Evolutionary conservation across 2,888 invertebrate species (phyloP).

Genomic region (Drosophila anomelani): DNA sequence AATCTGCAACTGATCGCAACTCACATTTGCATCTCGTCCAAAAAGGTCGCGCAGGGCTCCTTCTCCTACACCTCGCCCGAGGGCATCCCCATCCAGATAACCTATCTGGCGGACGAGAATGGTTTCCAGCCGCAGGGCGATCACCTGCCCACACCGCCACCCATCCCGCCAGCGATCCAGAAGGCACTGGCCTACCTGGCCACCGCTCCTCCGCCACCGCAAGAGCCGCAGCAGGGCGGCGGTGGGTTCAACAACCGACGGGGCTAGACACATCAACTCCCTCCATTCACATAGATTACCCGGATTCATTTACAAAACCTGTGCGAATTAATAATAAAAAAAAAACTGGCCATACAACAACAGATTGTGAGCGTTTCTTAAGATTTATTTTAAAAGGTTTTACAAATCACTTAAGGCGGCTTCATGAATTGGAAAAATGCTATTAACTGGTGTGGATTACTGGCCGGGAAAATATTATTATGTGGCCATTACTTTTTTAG

Average conservation of each 20-base stretch:
- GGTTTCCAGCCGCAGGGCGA: slow-evolving; percentile 87
- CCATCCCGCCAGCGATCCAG: slow-evolving; percentile 89
- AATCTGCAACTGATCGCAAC: slow-evolving; percentile 14
- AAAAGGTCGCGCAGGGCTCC: slow-evolving; percentile 87
- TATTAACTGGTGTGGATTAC: background rate
- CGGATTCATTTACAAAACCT: slow-evolving; percentile 27
- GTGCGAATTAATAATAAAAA: slow-evolving; percentile 33
- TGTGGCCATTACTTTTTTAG: background rate
- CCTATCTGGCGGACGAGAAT: slow-evolving; percentile 89
- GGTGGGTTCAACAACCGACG: slow-evolving; percentile 63
- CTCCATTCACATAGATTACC: slow-evolving; percentile 15
- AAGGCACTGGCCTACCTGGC: slow-evolving; percentile 88
- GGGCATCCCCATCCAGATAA: slow-evolving; percentile 86
- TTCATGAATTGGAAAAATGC: background rate
- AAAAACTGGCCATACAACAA: slow-evolving; percentile 42
- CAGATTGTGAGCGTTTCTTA: background rate
- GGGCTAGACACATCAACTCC: slow-evolving; percentile 61
- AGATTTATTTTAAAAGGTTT: background rate
- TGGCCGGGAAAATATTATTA: background rate
- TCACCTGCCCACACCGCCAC: slow-evolving; percentile 86
- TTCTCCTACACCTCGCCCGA: slow-evolving; percentile 88
- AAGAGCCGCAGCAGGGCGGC: slow-evolving; percentile 63
- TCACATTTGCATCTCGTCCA: slow-evolving; percentile 17
- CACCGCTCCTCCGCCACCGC: slow-evolving; percentile 86
- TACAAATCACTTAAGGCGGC: background rate